Percentiles rank a stretch among this genome's conserved stretches.
phyloP scores from a whole-genome alignment of 2,797 vertebrate genomes.

The Anomalospiza imberbis region DNA sequence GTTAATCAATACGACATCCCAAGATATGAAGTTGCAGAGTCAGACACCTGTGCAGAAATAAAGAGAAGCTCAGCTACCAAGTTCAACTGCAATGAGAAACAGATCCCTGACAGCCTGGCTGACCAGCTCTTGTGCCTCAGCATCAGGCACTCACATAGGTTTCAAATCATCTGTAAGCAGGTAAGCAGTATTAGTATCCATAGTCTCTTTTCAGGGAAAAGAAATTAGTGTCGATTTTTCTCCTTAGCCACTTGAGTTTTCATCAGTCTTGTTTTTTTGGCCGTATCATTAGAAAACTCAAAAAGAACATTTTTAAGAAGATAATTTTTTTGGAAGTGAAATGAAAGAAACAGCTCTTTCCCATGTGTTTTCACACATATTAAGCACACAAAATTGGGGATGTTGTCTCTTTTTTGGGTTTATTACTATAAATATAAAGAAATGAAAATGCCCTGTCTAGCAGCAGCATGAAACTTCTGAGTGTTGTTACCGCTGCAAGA shows the following conservation, averaged over 20 bases:
- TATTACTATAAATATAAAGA: background rate
- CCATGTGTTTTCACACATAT: background rate
- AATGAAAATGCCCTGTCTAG: background rate
- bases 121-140: background rate
- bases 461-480: background rate
- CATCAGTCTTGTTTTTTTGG: background rate
- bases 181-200: background rate
- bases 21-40: background rate
- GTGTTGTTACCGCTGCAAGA: background rate
- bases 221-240: background rate
- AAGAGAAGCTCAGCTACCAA: background rate
- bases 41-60: background rate
- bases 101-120: background rate
- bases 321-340: background rate
- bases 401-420: background rate
- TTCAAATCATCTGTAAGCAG: background rate
- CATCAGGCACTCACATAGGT: background rate
- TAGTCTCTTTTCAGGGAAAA: background rate
- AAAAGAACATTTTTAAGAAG: background rate
- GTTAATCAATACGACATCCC: conserved; percentile 21
- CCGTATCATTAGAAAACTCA: background rate
- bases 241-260: background rate
- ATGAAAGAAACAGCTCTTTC: background rate
- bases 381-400: background rate
- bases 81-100: background rate